Evolutionary conservation across 2,113 vertebrate genomes (phyloP).

Genomic region (Synodontis membranacea): DNA sequence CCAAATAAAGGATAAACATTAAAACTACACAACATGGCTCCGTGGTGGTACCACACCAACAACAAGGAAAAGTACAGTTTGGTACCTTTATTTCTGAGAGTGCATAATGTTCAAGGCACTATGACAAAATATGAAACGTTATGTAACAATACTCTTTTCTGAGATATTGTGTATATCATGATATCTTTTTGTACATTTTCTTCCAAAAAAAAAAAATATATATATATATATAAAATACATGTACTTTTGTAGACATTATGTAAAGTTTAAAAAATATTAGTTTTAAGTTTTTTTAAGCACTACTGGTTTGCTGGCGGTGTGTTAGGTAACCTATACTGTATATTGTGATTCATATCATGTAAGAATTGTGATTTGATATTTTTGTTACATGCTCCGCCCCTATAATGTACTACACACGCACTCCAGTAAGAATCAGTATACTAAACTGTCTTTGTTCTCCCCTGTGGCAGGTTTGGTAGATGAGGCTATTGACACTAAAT

Average conservation of each 20-base stretch:
- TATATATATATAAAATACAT: neutral
- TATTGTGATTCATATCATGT: neutral
- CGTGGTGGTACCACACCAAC: neutral
- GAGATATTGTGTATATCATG: neutral
- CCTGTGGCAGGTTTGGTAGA: slow-evolving; percentile 85
- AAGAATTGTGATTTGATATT: neutral
- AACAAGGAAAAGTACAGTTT: neutral
- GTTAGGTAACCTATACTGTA: neutral
- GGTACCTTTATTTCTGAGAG: neutral
- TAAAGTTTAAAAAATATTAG: neutral
- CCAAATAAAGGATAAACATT: too few species aligned
- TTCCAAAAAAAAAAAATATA: neutral
- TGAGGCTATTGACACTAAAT: slow-evolving; percentile 97
- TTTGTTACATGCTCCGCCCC: neutral
- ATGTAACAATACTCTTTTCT: neutral
- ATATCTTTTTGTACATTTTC: neutral
- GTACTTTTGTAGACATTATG: neutral
- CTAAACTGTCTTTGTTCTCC: neutral
- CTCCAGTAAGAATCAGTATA: neutral
- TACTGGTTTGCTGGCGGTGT: neutral
- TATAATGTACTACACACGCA: neutral
- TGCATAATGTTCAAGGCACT: neutral
- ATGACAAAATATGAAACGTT: neutral
- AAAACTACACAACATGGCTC: neutral
- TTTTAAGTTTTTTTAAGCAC: too few species aligned